These are phyloP conservation scores for Ivindomyrus marchei DNA, from an alignment of 2,113 vertebrate species.

Conservation along the genomic window DNA sequence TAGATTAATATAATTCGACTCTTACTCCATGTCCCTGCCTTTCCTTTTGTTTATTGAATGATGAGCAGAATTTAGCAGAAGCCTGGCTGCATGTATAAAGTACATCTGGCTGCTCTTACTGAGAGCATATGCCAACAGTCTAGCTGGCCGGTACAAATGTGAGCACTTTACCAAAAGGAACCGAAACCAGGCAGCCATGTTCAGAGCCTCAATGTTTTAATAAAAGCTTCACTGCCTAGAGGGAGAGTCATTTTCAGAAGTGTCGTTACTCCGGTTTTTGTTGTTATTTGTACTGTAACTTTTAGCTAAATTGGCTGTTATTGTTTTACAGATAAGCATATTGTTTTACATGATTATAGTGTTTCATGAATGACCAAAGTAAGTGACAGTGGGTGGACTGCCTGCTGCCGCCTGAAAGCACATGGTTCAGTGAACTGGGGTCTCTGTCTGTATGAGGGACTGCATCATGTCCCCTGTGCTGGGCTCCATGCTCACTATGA, in stretches of 20 bases:
- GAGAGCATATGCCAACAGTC: not conserved
- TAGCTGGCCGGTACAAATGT: not conserved
- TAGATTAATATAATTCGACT: conserved; percentile 14
- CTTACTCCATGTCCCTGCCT: conserved; percentile 19
- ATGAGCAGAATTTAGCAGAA: conserved; percentile 29
- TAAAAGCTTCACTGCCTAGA: not conserved
- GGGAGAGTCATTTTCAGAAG: not conserved
- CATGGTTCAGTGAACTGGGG: not conserved
- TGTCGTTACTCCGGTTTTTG: not conserved
- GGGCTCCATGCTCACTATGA: not conserved
- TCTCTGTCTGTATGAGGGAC: not conserved
- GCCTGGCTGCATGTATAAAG: conserved; percentile 17
- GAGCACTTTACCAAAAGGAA: not conserved
- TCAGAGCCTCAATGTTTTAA: not conserved
- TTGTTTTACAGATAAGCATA: not conserved
- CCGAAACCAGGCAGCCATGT: not conserved
- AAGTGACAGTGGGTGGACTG: not conserved
- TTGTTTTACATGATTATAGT: not conserved
- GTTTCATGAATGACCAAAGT: not conserved
- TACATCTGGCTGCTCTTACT: not conserved
- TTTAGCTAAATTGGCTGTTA: not conserved
- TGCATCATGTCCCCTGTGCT: not conserved
- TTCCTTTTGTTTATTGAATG: conserved; percentile 40
- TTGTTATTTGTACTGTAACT: conserved; percentile 1
- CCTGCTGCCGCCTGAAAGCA: not conserved